A percentile compares a stretch with the other conserved stretches of the same genome.
Conservation (phyloP, 2,888 invertebrate species). For the Eristalis pertinax region DNA sequence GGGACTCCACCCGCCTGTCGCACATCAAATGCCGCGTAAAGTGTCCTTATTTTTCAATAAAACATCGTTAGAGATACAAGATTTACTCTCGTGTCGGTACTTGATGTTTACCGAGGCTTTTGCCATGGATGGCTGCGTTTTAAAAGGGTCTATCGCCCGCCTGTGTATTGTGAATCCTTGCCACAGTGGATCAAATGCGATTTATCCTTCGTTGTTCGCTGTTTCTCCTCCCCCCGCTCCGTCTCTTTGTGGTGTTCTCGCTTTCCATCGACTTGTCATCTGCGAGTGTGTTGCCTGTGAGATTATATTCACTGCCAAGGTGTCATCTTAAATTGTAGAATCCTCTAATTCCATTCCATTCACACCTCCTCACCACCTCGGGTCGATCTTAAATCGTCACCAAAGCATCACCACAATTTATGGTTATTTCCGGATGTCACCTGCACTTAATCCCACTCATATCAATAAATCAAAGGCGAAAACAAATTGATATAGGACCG, state of each 20-base stretch:
- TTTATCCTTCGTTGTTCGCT: slow-evolving; percentile 40
- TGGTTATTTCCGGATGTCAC: slow-evolving; percentile 55
- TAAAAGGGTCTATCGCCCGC: slow-evolving; percentile 24
- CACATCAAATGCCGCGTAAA: slow-evolving; percentile 58
- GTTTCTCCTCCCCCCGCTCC: not conserved
- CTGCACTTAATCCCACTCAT: slow-evolving; percentile 66
- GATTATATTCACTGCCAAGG: slow-evolving; percentile 17
- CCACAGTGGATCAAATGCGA: slow-evolving; percentile 49
- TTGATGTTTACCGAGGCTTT: slow-evolving; percentile 58
- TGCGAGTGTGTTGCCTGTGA: not conserved
- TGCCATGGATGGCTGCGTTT: slow-evolving; percentile 47
- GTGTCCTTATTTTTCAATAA: slow-evolving; percentile 71
- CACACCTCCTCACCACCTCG: not conserved
- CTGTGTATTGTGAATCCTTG: slow-evolving; percentile 28
- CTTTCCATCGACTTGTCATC: slow-evolving; percentile 23
- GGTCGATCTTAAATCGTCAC: slow-evolving; percentile 34
- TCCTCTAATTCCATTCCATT: not conserved
- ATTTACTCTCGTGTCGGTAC: slow-evolving; percentile 56
- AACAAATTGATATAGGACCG: slow-evolving; percentile 63
- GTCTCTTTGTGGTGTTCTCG: not conserved
- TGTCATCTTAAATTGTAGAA: not conserved
- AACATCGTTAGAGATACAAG: slow-evolving; percentile 63
- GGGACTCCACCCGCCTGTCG: not conserved
- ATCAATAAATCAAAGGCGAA: slow-evolving; percentile 70
- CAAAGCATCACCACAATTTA: slow-evolving; percentile 31